phyloP scores from a whole-genome alignment of 2,113 vertebrate species.

The cattle (Bos taurus) region ARS-UCD2.0 NC_037347.1:14519501-14520000 shows the following conservation, averaged over 20 bases:
- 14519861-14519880: not conserved
- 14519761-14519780: not conserved
- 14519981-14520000: not conserved
- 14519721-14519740: not conserved
- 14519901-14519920: not conserved
- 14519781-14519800: not conserved
- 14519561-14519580: not conserved
- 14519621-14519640: not conserved
- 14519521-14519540: not conserved
- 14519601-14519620: not conserved
- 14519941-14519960: not conserved
- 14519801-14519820: not conserved
- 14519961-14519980: not conserved
- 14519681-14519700: not conserved
- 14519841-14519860: constrained; percentile 3
- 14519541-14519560: not conserved
- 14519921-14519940: not conserved
- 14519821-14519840: not conserved
- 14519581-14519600: not conserved
- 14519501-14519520: constrained; percentile 7
- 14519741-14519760: not conserved
- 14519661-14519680: not conserved
- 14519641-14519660: not conserved
- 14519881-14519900: not conserved
- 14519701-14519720: not conserved